Base-by-base conservation (phyloP, 2,888 invertebrate species). In the Adela reaumurella region DNA sequence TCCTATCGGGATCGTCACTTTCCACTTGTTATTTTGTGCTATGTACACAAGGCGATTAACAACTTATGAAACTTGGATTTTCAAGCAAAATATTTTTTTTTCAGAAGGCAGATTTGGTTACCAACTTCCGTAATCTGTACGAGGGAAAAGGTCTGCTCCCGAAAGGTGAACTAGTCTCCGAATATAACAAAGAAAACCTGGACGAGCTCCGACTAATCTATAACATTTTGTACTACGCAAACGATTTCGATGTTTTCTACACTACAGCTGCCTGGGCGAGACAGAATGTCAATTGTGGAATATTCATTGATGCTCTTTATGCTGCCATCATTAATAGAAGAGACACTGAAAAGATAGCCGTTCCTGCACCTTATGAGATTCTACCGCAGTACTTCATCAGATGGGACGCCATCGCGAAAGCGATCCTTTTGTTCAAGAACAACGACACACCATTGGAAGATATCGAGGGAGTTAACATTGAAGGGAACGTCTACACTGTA, bases 341-440 rank as follows among this genome's bases (percentile, higher is more conserved):
- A 44, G 87, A 87, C 52, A 79, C 81, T 50, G 70, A 73, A 54
- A 78, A 77, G 56, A 59, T 89, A 44, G 78, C 80, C 6, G 54
- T 87, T 43, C 88, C 89, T 17, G 82, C 87, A 1, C 74, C 84
- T 1, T 87, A 88, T 59, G 88, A 89, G 67, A 64, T 88, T 43
- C 60, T 83, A 50, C 89, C 89, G 0, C 83, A 87, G 65, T 82
- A 83, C 58, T 89, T 84, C 67, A 79, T 87, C 57, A 78, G 80
- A 56, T 76, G 80, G 52, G 83, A 87, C 52, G 81, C 83, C 14
- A 72, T 89, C 55, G 63, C 76, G 3, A 74, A 74, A 60, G 50
- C 65, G 46, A 62, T 62, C 52, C 66, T 61, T 49, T 53, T 53
- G 53, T 56, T 56, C 50, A 54, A 55, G 43, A 54, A 35, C 20